Evolutionary conservation across 2,113 vertebrate genomes (phyloP).

Genomic region (Neomonachus schauinslandi): DNA sequence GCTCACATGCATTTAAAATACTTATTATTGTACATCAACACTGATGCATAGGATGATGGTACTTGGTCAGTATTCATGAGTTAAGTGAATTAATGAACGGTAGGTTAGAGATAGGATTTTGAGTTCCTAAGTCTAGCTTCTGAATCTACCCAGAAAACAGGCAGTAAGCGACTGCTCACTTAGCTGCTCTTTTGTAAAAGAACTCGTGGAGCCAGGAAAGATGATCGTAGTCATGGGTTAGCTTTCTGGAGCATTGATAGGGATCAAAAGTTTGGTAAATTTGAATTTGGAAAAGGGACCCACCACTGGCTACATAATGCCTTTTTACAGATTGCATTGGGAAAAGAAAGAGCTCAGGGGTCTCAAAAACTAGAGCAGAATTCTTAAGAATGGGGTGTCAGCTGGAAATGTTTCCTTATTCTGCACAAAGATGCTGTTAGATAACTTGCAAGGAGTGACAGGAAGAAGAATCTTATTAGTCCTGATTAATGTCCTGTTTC

Average conservation of each 20-base stretch:
- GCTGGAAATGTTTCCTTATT: not conserved
- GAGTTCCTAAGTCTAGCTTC: not conserved
- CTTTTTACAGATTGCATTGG: not conserved
- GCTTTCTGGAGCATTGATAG: not conserved
- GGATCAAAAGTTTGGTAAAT: not conserved
- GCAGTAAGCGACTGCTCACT: not conserved
- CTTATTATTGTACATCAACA: not conserved
- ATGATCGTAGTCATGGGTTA: not conserved
- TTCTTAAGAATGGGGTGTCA: not conserved
- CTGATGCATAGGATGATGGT: not conserved
- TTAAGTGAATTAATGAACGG: not conserved
- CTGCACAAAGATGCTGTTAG: not conserved
- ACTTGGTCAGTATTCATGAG: not conserved
- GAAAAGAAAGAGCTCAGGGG: not conserved
- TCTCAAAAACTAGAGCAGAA: constrained; percentile 32
- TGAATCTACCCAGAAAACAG: not conserved
- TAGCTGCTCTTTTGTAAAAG: not conserved
- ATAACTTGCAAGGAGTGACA: not conserved
- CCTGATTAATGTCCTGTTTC: not conserved
- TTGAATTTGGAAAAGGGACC: not conserved
- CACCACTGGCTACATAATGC: not conserved
- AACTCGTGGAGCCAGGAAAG: not conserved
- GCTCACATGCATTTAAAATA: not conserved
- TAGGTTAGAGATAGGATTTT: not conserved
- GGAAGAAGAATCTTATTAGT: not conserved